These are phyloP conservation scores for Dexiosoma caninum DNA, from an alignment of 2,888 invertebrate genomes.

Conservation along the genomic window DNA sequence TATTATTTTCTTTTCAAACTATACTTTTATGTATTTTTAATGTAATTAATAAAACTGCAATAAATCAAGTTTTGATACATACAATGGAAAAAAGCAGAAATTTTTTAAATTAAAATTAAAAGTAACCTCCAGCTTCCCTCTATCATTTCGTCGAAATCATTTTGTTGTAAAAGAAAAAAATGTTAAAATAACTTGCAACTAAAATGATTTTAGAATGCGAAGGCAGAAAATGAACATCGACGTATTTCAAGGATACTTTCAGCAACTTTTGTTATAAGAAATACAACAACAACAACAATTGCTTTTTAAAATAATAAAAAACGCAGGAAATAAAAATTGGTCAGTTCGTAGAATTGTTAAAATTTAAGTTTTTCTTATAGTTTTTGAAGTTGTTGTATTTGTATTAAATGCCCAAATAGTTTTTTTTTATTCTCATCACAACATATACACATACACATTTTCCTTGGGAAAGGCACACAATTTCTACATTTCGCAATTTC, in stretches of 20 bases:
- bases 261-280: slow-evolving; percentile 7
- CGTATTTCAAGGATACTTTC: slow-evolving; percentile 45
- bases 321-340: slow-evolving; percentile 12
- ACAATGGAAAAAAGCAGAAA: slow-evolving; percentile 4
- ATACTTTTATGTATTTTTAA: too few species aligned
- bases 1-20: too few species aligned
- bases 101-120: slow-evolving; percentile 22
- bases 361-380: slow-evolving; percentile 38
- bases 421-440: not conserved
- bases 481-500: slow-evolving; percentile 39
- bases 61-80: not conserved
- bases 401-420: not conserved
- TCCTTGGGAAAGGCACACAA: slow-evolving; percentile 21
- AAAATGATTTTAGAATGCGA: slow-evolving; percentile 32
- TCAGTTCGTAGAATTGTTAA: slow-evolving; percentile 29
- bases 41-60: too few species aligned
- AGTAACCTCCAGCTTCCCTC: slow-evolving; percentile 44
- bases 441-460: slow-evolving; percentile 18
- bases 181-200: slow-evolving; percentile 34
- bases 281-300: not conserved
- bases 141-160: slow-evolving; percentile 37
- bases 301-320: not conserved
- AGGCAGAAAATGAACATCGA: slow-evolving; percentile 33
- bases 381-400: not conserved
- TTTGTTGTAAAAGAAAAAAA: slow-evolving; percentile 19